Percentiles rank a stretch among this genome's conserved stretches.
Evolutionary conservation across 2,797 vertebrate genomes (phyloP).

Genomic region (Coregonus sp.): DNA sequence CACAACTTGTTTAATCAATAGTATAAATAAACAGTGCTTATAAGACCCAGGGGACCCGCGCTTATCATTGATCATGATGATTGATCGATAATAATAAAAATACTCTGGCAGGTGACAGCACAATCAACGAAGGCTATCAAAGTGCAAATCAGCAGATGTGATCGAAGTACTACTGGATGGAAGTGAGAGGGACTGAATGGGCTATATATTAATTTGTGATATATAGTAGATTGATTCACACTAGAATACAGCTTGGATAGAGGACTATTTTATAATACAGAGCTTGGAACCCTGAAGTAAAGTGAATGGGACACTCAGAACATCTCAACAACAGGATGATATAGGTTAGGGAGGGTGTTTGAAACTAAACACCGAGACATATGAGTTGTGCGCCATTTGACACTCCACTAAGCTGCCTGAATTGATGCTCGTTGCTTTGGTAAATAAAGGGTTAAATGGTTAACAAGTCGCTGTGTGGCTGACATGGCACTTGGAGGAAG

Average conservation of each 20-base stretch:
- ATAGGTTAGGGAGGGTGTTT: not conserved
- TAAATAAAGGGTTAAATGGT: conserved; percentile 61
- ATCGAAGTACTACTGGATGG: not conserved
- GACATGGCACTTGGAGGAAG: conserved; percentile 45
- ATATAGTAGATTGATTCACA: too few relatives aligned
- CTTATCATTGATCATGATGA: not conserved
- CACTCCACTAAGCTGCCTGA: conserved; percentile 30
- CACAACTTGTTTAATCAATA: not conserved
- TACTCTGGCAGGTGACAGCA: not conserved
- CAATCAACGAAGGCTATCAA: not conserved
- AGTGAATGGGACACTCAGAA: conserved; percentile 1
- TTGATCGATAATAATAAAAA: not conserved
- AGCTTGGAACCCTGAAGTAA: not conserved
- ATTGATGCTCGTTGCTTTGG: conserved; percentile 39
- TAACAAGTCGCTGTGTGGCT: conserved; percentile 53
- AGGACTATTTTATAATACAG: not conserved
- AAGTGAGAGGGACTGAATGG: too few relatives aligned
- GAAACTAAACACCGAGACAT: conserved; percentile 23
- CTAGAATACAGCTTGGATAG: too few relatives aligned
- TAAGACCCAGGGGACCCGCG: not conserved
- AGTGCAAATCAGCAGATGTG: not conserved
- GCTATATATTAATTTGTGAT: too few relatives aligned
- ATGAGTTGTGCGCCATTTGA: conserved; percentile 23
- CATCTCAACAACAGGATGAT: not conserved
- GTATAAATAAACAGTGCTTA: not conserved